Conservation (phyloP, 2,797 vertebrate species). For the Gorsachius magnificus region DNA sequence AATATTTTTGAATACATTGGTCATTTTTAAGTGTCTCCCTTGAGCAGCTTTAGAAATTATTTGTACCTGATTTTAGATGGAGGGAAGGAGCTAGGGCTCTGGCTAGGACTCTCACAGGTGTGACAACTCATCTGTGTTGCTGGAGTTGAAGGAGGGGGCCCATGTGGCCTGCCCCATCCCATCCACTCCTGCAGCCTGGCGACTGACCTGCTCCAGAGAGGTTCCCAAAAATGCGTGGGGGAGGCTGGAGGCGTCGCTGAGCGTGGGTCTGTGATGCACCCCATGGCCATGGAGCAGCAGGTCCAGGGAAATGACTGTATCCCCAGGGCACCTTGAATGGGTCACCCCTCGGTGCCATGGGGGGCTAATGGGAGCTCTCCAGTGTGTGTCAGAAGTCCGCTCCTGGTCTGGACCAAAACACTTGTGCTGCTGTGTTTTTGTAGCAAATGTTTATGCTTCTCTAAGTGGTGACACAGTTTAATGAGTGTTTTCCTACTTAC, state of each 20-base stretch:
- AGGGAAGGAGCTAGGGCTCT: background rate
- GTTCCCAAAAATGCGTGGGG: rapidly evolving
- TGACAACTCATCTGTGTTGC: rapidly evolving
- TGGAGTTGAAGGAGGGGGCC: background rate
- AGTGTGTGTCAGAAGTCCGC: no score
- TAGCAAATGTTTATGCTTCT: background rate
- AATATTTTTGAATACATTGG: background rate
- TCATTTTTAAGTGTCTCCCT: background rate
- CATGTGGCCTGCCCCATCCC: background rate
- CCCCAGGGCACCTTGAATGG: rapidly evolving
- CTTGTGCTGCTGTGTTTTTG: background rate
- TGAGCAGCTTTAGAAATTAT: background rate
- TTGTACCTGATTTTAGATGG: background rate
- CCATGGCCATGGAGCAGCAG: rapidly evolving
- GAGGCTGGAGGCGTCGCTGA: background rate
- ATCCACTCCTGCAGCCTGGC: rapidly evolving
- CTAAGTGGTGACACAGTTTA: rapidly evolving
- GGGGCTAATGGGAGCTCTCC: rapidly evolving
- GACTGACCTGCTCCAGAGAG: rapidly evolving
- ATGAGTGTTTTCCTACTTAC: background rate
- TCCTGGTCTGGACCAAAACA: rapidly evolving
- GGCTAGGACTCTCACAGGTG: rapidly evolving
- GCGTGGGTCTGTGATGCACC: rapidly evolving
- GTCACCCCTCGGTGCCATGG: rapidly evolving
- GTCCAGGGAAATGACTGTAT: background rate